phyloP scores from a whole-genome alignment of 2,888 invertebrate genomes.

The Plutella xylostella region DNA sequence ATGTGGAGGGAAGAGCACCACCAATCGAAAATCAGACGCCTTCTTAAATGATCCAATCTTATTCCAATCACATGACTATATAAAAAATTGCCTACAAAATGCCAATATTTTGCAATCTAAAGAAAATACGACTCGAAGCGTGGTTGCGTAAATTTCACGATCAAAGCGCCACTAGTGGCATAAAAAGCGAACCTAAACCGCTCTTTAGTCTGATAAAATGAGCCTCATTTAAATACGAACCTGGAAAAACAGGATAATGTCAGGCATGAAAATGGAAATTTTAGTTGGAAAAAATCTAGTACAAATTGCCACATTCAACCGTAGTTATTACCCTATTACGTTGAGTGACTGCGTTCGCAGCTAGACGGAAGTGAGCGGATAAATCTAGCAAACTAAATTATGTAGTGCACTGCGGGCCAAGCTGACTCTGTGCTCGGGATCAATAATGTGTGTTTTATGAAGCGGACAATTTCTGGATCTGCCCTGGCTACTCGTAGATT shows the following conservation, averaged over 20 bases:
- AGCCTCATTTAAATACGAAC: background rate
- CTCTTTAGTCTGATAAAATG: too few species aligned
- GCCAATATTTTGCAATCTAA: background rate
- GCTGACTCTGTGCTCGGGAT: background rate
- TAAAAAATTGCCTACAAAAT: too few species aligned
- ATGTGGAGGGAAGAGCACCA: too few species aligned
- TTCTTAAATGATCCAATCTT: too few species aligned
- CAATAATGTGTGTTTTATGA: too few species aligned
- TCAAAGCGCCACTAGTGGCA: background rate
- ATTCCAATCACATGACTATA: too few species aligned
- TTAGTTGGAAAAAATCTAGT: constrained; percentile 32
- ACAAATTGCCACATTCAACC: constrained; percentile 47
- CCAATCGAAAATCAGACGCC: too few species aligned
- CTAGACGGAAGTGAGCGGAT: constrained; percentile 40
- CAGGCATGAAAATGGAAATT: background rate
- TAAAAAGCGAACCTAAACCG: background rate
- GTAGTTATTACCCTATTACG: constrained; percentile 54
- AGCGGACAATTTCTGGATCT: too few species aligned
- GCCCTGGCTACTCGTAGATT: too few species aligned
- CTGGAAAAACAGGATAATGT: background rate
- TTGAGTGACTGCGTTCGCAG: constrained; percentile 35
- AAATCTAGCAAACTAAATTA: constrained; percentile 35
- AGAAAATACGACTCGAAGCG: background rate
- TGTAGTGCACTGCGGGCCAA: constrained; percentile 3
- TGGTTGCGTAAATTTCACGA: background rate